Base-by-base conservation (phyloP, 2,113 vertebrate genomes). In the Chionodraco myersi region DNA sequence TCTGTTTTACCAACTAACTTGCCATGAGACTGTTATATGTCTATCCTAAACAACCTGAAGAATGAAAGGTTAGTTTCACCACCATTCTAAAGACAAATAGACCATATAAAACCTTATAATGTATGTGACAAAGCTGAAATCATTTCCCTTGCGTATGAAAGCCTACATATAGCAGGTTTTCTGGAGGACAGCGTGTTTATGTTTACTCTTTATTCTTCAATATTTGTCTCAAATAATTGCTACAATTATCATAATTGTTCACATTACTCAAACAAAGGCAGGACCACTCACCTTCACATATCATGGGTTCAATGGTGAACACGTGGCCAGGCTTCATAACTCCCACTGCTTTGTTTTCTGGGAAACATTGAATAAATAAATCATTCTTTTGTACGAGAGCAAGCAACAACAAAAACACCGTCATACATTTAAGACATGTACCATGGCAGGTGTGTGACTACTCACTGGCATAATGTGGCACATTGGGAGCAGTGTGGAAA, bases 231-330 rank as follows among this genome's bases (percentile, higher is more conserved):
- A 6, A 75, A 41, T 41, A 41, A 41, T 41, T 41, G 36, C 6
- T 41, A 41, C 6, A 56, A 36, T 36, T 11, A 56, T 16, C 49
- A 6, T 14, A 7, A 16, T 49, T 57, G 51, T 41, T 49, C 4
- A 15, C 11, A 34, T 30, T 30, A 30, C 30, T 30, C 15, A n/a
- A 34, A 30, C 30, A 64, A 30, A 64, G 3, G 18, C 12, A 5
- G 30, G 14, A 21, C 1, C 16, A 75, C 94, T 96, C 86, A 99
- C 98, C 98, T 97, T 99, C 98, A 93, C 98, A 99, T 80, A 99
- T 99, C 98, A 99, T 99, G 80, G 98, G 98, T 83, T 99, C 98
- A 63, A 99, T 98, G 88, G 98, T 99, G 92, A 99, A 99, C 53
- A 98, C 96, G 2, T 99, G 98, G 45, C 98, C 98, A 0, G 98